Evolutionary conservation across 2,888 invertebrate genomes (phyloP).

Genomic region (Hirudinaria manillensis): DNA sequence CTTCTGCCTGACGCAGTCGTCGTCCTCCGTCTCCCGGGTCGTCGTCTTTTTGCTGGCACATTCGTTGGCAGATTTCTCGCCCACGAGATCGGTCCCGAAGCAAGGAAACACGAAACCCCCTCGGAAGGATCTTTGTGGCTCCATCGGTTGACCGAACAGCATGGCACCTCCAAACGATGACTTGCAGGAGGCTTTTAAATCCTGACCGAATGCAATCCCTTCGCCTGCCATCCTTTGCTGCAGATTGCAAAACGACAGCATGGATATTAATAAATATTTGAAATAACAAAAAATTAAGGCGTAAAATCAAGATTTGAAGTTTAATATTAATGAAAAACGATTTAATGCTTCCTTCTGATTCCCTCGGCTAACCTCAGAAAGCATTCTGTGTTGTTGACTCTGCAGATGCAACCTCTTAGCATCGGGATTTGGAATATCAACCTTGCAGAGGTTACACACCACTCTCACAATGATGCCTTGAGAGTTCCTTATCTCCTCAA

Average conservation of each 20-base stretch:
- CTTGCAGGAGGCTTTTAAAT: background rate
- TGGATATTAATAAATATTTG: too few relatives aligned
- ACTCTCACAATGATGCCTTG: background rate
- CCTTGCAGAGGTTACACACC: constrained; percentile 17
- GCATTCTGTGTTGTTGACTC: background rate
- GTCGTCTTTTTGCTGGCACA: background rate
- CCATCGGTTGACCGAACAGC: too few relatives aligned
- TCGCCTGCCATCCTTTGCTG: constrained; percentile 6
- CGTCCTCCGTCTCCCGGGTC: background rate
- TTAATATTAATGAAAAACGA: background rate
- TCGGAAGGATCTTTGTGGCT: background rate
- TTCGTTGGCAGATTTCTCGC: too few relatives aligned
- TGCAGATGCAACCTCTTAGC: constrained; percentile 9
- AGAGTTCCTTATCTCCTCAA: constrained; percentile 11
- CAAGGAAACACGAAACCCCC: too few relatives aligned
- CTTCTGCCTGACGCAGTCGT: constrained; percentile 6
- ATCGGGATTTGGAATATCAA: background rate
- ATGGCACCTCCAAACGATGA: background rate
- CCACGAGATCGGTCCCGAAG: background rate
- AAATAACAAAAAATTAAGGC: too few relatives aligned
- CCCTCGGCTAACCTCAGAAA: constrained; percentile 3
- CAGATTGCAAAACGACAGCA: too few relatives aligned
- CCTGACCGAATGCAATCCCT: background rate
- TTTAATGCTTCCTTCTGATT: background rate
- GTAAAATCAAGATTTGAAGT: background rate